phyloP scores from a whole-genome alignment of 2,797 vertebrate species.

The Bradypodion pumilum region DNA sequence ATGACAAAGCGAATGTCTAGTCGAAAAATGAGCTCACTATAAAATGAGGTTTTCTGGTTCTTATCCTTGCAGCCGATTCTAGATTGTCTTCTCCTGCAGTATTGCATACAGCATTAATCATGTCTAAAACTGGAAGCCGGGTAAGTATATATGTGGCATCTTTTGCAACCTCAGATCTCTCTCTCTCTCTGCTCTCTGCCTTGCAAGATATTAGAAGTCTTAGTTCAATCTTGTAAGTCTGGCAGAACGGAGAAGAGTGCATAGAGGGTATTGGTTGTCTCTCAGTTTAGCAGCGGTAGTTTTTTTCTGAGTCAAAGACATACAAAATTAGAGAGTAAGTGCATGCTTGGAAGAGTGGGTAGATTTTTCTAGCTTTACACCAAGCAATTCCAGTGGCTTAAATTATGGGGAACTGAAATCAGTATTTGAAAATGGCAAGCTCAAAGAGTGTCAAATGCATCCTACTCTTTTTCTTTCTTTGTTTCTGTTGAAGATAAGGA shows the following conservation, averaged over 20 bases:
- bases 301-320: background rate
- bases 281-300: background rate
- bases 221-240: background rate
- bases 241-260: background rate
- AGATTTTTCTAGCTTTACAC: background rate
- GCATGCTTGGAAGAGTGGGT: background rate
- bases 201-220: background rate
- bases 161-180: background rate
- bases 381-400: background rate
- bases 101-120: conserved; percentile 61
- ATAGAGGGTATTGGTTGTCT: background rate
- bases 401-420: background rate
- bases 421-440: background rate
- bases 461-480: background rate
- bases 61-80: conserved; percentile 64
- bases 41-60: conserved; percentile 78
- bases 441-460: background rate
- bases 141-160: conserved; percentile 57
- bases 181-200: background rate
- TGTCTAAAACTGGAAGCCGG: conserved; percentile 75
- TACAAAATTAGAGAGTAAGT: background rate
- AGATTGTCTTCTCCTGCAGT: conserved; percentile 60
- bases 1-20: conserved; percentile 92
- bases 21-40: conserved; percentile 77
- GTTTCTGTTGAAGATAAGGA: conserved; percentile 4